Evolutionary conservation across 2,888 invertebrate genomes (phyloP), one percentile per base, ranked within the genome.

Genomic region (Sthenelais limicola): DNA sequence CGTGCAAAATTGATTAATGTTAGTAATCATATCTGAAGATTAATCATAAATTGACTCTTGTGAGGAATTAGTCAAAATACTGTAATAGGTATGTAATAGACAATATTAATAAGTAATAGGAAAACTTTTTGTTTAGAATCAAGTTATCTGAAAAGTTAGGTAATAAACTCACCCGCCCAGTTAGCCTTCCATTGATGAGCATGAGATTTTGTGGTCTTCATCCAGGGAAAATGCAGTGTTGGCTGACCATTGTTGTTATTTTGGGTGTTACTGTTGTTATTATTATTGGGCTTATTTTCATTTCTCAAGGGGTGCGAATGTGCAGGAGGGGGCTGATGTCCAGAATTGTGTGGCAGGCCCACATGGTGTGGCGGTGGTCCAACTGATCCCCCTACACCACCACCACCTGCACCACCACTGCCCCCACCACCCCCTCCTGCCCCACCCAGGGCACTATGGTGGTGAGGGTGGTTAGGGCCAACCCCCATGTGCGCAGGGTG

Each of bases 121-220:
- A n/a, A n/a, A n/a, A n/a, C n/a, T n/a, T n/a, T n/a, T n/a, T n/a
- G n/a, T n/a, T n/a, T n/a, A n/a, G n/a, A n/a, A n/a, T n/a, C n/a
- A n/a, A n/a, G n/a, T n/a, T n/a, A n/a, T n/a, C n/a, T n/a, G n/a
- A n/a, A n/a, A n/a, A n/a, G n/a, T n/a, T n/a, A n/a, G n/a, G n/a
- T n/a, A n/a, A n/a, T n/a, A 48, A 7, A 72, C 74, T 47, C 78
- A 86, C 86, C 86, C 78, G 85, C 82, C 86, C 86, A 86, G 51
- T 85, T 83, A 0, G 86, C 84, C 72, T 86, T 86, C 86, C 86
- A 86, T 68, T 86, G 86, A 75, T 85, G 85, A 15, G 86, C 86
- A 68, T 86, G 86, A 32, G 85, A 86, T 77, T 86, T 86, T 35
- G 86, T 86, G 7, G 85, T 86, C 77, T 86, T 86, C 86, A 86